phyloP scores from a whole-genome alignment of 1,140 invertebrate species.

The Ephestia elutella region DNA sequence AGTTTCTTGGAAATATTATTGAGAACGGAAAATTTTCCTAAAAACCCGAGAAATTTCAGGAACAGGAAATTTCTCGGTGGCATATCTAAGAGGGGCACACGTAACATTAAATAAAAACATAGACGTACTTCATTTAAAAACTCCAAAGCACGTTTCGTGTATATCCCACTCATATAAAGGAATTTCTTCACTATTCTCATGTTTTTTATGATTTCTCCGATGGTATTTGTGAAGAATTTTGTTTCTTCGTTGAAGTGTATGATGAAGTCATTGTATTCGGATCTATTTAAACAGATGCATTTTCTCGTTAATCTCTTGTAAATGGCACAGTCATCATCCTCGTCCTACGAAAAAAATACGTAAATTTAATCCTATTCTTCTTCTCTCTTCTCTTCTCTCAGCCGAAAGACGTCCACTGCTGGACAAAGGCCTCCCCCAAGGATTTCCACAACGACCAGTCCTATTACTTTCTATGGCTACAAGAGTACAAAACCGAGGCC shows the following conservation, averaged over 20 bases:
- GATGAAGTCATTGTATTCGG: constrained; percentile 54
- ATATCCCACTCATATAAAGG: constrained; percentile 50
- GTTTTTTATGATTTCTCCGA: constrained; percentile 63
- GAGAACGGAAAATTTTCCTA: too few species aligned
- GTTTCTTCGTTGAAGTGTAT: constrained; percentile 61
- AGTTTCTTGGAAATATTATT: too few species aligned
- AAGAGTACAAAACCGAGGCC: too few species aligned
- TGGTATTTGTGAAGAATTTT: constrained; percentile 40
- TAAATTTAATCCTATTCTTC: not conserved
- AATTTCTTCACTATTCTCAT: constrained; percentile 57
- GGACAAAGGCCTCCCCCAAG: too few species aligned
- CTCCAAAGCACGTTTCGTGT: constrained; percentile 51
- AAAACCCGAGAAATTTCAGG: too few species aligned
- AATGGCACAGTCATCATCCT: constrained; percentile 51
- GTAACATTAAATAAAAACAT: not conserved
- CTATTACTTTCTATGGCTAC: too few species aligned
- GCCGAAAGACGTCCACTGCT: too few species aligned
- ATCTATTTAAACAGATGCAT: constrained; percentile 53
- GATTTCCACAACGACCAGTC: too few species aligned
- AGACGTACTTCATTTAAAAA: constrained; percentile 58
- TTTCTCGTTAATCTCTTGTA: constrained; percentile 57
- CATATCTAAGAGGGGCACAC: too few species aligned
- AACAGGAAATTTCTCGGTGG: too few species aligned
- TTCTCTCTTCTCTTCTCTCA: too few species aligned
- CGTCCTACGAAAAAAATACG: constrained; percentile 27